phyloP scores from a whole-genome alignment of 2,113 vertebrate genomes.

The Onychostoma macrolepis region DNA sequence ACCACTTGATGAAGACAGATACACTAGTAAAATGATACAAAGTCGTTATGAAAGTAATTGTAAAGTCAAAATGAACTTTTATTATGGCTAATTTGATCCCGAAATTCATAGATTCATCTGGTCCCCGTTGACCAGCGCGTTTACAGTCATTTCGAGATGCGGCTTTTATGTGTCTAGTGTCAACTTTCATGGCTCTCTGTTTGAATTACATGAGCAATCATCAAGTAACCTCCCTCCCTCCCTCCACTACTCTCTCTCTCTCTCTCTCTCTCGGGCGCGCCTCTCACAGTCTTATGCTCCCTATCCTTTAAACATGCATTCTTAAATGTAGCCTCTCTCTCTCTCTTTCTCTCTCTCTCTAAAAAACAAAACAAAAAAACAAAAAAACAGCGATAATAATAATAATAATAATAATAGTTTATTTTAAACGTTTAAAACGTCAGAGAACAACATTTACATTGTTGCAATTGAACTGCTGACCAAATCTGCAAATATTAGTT shows the following conservation, averaged over 20 bases:
- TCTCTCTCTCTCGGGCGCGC: not conserved
- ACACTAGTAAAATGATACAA: slow-evolving; percentile 1
- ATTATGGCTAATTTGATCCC: slow-evolving; percentile 52
- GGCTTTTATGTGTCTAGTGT: slow-evolving; percentile 55
- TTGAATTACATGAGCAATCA: slow-evolving; percentile 67
- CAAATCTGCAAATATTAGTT: not conserved
- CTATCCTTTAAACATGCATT: not conserved
- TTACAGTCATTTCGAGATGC: slow-evolving; percentile 58
- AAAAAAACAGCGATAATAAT: not conserved
- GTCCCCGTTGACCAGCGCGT: slow-evolving; percentile 56
- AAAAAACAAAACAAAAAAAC: not conserved
- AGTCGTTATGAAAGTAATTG: slow-evolving; percentile 33
- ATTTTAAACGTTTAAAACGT: not conserved
- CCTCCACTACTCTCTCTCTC: not conserved
- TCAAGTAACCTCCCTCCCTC: slow-evolving; percentile 54
- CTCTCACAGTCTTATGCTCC: not conserved
- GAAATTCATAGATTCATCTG: slow-evolving; percentile 62
- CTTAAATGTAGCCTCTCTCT: not conserved
- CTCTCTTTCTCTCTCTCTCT: not conserved
- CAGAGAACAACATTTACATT: not conserved
- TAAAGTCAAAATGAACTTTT: slow-evolving; percentile 45
- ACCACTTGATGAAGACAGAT: slow-evolving; percentile 20
- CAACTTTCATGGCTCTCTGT: slow-evolving; percentile 60
- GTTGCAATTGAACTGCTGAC: not conserved
- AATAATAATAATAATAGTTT: not conserved